Conservation (phyloP, 2,888 invertebrate species). For the Andrena chrysosceles region DNA sequence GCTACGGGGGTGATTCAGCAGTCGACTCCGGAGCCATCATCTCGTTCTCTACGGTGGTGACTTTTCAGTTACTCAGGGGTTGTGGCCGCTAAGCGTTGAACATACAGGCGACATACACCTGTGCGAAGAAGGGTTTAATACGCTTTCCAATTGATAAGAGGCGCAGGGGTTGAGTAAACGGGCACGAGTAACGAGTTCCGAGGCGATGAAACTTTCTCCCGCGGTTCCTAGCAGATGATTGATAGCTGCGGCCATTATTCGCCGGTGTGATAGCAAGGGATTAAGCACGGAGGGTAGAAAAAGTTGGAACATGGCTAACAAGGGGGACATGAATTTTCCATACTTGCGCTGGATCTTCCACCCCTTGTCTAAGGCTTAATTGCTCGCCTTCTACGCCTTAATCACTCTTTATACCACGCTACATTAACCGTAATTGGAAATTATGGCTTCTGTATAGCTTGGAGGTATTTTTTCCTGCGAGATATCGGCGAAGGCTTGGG, state of each 20-base stretch:
- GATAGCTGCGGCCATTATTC: constrained; percentile 30
- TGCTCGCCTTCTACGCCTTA: constrained; percentile 23
- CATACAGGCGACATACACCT: neutral
- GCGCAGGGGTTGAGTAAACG: neutral
- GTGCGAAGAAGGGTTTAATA: neutral
- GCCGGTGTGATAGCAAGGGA: neutral
- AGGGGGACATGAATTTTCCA: constrained; percentile 41
- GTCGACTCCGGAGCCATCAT: neutral
- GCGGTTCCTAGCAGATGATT: constrained; percentile 14
- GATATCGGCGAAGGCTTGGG: neutral
- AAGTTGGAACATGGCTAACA: constrained; percentile 20
- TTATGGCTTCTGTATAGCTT: constrained; percentile 18
- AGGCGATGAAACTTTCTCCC: constrained; percentile 33
- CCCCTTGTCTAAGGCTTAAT: constrained; percentile 26
- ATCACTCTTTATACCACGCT: constrained; percentile 29
- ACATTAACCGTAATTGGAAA: constrained; percentile 37
- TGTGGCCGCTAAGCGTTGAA: neutral
- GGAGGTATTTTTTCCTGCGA: constrained; percentile 7
- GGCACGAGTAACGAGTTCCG: constrained; percentile 14
- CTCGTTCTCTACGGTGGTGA: neutral
- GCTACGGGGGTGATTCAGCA: neutral
- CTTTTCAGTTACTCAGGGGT: neutral
- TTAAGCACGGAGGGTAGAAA: constrained; percentile 2
- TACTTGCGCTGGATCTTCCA: constrained; percentile 2
- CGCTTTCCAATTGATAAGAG: constrained; percentile 2